phyloP scores from a whole-genome alignment of 2,888 invertebrate genomes.

The Hemithea aestivaria region DNA sequence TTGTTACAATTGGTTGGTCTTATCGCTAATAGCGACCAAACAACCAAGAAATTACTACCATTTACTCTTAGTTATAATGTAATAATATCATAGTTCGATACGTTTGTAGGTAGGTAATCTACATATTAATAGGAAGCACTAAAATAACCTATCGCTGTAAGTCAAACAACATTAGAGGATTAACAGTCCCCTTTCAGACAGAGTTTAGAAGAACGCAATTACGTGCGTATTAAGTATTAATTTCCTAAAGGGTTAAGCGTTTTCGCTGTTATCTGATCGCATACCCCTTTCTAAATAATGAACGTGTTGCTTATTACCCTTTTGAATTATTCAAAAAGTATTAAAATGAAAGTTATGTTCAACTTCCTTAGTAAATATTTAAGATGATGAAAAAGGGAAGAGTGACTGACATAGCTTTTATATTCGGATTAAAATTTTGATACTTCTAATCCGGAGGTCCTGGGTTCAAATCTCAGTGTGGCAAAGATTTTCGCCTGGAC shows the following conservation, averaged over 20 bases:
- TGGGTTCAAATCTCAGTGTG: too few relatives aligned
- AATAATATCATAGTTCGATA: too few relatives aligned
- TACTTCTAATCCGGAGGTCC: too few relatives aligned
- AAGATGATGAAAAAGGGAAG: constrained; percentile 4
- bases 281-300: constrained; percentile 30
- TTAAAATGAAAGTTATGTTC: constrained; percentile 23
- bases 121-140: too few relatives aligned
- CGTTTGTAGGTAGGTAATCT: too few relatives aligned
- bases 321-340: constrained; percentile 27
- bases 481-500: too few relatives aligned
- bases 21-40: too few relatives aligned
- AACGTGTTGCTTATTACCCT: constrained; percentile 27
- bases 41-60: too few relatives aligned
- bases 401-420: background rate
- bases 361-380: constrained; percentile 11
- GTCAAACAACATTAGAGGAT: constrained; percentile 35
- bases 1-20: too few relatives aligned
- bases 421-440: too few relatives aligned
- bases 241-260: constrained; percentile 44
- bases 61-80: too few relatives aligned
- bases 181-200: constrained; percentile 43
- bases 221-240: constrained; percentile 52
- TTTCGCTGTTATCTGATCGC: constrained; percentile 40
- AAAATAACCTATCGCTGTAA: too few relatives aligned
- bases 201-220: constrained; percentile 43